Percentiles rank a stretch among this genome's conserved stretches.
These are phyloP conservation scores for Echinops telfairi DNA, from an alignment of 2,113 vertebrate species.

Conservation along the genomic window DNA sequence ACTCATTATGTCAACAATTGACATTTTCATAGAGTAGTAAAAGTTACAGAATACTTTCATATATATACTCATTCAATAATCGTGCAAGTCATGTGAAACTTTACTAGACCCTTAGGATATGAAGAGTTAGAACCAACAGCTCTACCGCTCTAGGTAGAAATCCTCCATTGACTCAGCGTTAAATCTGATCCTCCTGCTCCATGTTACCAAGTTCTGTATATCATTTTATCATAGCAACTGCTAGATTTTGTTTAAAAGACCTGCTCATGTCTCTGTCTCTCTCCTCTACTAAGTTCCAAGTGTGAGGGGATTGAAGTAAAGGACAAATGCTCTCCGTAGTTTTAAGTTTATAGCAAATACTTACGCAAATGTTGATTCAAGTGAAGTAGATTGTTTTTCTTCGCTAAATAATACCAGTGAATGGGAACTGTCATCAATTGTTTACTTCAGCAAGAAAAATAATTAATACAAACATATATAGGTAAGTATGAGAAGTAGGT, in stretches of 20 bases:
- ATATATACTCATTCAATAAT: background rate
- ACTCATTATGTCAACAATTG: no score
- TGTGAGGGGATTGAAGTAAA: background rate
- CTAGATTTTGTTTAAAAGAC: rapidly evolving
- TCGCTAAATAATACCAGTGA: background rate
- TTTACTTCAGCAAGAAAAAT: background rate
- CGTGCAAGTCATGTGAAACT: background rate
- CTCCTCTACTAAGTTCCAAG: rapidly evolving
- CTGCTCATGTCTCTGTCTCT: background rate
- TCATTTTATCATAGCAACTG: rapidly evolving
- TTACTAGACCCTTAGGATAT: background rate
- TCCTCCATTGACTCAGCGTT: rapidly evolving
- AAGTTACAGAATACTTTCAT: background rate
- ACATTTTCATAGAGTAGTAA: background rate
- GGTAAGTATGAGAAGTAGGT: no score
- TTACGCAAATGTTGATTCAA: background rate
- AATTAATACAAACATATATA: background rate
- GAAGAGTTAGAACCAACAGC: background rate
- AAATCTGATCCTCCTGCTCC: rapidly evolving
- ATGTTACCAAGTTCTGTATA: background rate
- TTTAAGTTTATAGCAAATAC: background rate
- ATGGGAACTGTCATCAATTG: background rate
- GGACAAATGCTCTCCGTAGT: background rate
- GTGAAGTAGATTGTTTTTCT: background rate
- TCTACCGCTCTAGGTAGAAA: rapidly evolving